These are phyloP conservation scores for Ochropacha duplaris DNA, from an alignment of 2,888 invertebrate species.

Conservation along the genomic window DNA sequence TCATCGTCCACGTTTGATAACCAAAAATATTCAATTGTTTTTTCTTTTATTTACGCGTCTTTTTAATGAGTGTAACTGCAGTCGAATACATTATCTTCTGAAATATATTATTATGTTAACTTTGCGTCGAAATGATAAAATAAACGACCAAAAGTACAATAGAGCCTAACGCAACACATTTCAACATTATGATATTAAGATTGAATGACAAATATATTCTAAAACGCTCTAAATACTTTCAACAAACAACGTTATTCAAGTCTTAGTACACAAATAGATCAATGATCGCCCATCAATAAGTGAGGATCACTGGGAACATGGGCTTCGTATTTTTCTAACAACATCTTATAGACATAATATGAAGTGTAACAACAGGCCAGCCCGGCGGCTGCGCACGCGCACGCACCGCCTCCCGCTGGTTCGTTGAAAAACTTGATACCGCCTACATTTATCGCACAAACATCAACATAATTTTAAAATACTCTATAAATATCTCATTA, in stretches of 20 bases:
- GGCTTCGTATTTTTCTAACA: conserved; percentile 48
- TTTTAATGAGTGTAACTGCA: background rate
- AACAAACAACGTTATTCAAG: conserved; percentile 72
- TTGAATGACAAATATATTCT: conserved; percentile 43
- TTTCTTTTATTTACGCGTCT: background rate
- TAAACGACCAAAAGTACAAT: background rate
- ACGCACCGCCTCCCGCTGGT: conserved; percentile 26
- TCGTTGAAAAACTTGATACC: conserved; percentile 69
- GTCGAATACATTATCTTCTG: background rate
- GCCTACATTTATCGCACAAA: conserved; percentile 37
- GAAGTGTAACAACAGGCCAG: conserved; percentile 59
- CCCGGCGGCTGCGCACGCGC: conserved; percentile 19
- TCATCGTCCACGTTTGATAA: background rate
- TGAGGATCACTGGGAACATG: conserved; percentile 22
- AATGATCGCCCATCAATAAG: conserved; percentile 34
- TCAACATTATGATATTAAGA: conserved; percentile 26
- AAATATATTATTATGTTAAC: background rate
- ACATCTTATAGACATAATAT: conserved; percentile 58
- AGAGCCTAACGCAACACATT: background rate
- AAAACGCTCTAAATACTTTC: conserved; percentile 63
- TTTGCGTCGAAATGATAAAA: background rate
- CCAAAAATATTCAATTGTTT: background rate
- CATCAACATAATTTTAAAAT: conserved; percentile 43
- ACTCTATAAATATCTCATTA: conserved; percentile 54
- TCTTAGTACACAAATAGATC: conserved; percentile 60